Percentiles rank a stretch among this genome's conserved stretches.
These are phyloP conservation scores for Myotis myotis DNA, from an alignment of 2,797 vertebrate species.

Conservation along the genomic window DNA sequence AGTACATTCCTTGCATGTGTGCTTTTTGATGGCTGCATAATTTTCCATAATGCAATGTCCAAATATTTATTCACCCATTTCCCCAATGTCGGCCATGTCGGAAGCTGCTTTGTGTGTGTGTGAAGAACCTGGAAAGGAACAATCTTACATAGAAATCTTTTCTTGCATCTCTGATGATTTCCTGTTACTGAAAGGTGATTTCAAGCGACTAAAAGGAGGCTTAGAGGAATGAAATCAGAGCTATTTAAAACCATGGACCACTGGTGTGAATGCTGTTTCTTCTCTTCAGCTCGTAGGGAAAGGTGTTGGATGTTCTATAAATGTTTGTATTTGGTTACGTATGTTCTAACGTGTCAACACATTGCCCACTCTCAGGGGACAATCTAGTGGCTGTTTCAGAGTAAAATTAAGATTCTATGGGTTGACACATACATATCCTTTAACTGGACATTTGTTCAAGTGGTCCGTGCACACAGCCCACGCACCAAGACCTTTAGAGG, in stretches of 20 bases:
- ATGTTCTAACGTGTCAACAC: constrained; percentile 36
- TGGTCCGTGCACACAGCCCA: background rate
- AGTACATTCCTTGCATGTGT: background rate
- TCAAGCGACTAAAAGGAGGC: background rate
- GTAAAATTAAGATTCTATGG: background rate
- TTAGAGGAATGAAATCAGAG: constrained; percentile 29
- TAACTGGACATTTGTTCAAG: background rate
- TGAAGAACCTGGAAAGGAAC: background rate
- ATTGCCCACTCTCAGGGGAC: background rate
- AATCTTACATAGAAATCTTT: background rate
- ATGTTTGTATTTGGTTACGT: constrained; percentile 23
- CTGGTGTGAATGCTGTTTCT: constrained; percentile 48
- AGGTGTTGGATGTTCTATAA: constrained; percentile 58
- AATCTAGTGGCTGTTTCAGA: background rate
- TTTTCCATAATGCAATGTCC: background rate
- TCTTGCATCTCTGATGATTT: background rate
- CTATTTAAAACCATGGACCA: constrained; percentile 56
- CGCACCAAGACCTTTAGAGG: background rate
- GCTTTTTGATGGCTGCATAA: background rate
- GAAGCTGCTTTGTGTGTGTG: background rate
- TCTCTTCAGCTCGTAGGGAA: constrained; percentile 49
- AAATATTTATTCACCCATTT: background rate
- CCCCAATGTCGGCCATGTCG: background rate
- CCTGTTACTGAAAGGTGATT: constrained; percentile 56
- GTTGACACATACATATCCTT: background rate